Conservation (phyloP, 2,113 vertebrate species). For the Phalacrocorax aristotelis region DNA sequence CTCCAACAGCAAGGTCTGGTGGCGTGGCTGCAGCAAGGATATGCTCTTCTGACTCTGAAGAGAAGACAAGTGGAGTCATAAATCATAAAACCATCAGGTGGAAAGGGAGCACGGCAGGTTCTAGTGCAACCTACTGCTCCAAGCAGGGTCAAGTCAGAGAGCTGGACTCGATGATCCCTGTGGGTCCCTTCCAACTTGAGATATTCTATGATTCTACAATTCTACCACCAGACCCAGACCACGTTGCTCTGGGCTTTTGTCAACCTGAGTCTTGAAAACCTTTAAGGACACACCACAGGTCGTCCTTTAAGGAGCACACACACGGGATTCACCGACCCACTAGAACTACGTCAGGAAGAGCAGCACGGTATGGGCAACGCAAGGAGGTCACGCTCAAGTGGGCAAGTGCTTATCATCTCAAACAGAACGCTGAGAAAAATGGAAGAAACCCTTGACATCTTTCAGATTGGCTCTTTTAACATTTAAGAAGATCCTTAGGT, state of each 20-base stretch:
- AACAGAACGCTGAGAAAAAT: background rate
- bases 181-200: background rate
- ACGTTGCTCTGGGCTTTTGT: background rate
- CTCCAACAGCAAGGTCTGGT: background rate
- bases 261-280: background rate
- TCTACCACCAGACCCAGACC: background rate
- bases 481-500: background rate
- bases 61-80: background rate
- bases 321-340: background rate
- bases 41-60: background rate
- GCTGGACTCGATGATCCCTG: fast-evolving
- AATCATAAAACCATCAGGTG: background rate
- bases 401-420: background rate
- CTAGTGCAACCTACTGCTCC: background rate
- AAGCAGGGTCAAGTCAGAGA: background rate
- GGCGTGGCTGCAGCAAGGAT: background rate
- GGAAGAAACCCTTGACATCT: background rate
- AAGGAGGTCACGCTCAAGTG: background rate
- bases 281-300: background rate
- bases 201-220: fast-evolving
- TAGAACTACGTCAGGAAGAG: background rate
- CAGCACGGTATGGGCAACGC: background rate
- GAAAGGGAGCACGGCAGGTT: background rate
- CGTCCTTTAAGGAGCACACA: background rate
- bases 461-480: background rate